Conservation (phyloP, 1,140 invertebrate genomes). For the Trissolcus basalis region DNA sequence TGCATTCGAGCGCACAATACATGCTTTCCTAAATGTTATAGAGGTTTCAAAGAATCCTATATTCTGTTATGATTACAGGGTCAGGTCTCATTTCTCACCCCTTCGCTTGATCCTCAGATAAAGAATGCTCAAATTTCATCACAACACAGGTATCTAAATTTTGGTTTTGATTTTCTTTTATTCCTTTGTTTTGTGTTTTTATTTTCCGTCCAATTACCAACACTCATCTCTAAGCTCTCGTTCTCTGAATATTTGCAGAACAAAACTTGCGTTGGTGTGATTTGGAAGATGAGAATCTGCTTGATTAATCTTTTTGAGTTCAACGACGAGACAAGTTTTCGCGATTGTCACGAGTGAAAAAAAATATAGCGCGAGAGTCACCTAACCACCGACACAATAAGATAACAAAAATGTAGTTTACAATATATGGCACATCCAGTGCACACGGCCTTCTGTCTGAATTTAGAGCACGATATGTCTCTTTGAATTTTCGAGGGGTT, state of each 20-base stretch:
- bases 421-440: slow-evolving; percentile 61
- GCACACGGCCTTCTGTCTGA: slow-evolving; percentile 68
- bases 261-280: too few relatives aligned
- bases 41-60: slow-evolving; percentile 44
- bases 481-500: slow-evolving; percentile 54
- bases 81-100: background rate
- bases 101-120: too few relatives aligned
- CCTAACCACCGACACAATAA: background rate
- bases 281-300: too few relatives aligned
- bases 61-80: slow-evolving; percentile 21
- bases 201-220: background rate
- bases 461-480: slow-evolving; percentile 63
- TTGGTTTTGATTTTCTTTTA: too few relatives aligned
- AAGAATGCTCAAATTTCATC: too few relatives aligned
- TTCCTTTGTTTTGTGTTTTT: background rate
- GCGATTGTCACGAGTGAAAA: too few relatives aligned
- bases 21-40: slow-evolving; percentile 58
- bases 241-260: background rate
- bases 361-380: too few relatives aligned
- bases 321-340: too few relatives aligned
- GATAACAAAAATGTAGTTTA: slow-evolving; percentile 40
- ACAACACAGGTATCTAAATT: too few relatives aligned
- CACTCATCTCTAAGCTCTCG: background rate
- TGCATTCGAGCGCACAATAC: slow-evolving; percentile 63
- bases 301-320: too few relatives aligned